Conservation (phyloP, 2,113 vertebrate species). For the Anoplopoma fimbria region DNA sequence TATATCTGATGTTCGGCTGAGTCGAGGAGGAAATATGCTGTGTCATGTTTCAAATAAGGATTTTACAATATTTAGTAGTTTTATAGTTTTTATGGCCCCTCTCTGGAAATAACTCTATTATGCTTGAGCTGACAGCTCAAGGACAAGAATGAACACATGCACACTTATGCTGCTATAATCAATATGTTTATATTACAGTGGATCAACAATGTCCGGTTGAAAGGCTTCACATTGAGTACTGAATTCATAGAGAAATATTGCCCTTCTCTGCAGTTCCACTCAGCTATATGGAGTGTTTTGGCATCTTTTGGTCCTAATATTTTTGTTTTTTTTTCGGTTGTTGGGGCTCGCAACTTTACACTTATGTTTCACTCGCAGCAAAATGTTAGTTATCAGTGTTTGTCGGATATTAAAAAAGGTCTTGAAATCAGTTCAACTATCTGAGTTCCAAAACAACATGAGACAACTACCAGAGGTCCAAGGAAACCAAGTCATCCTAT, state of each 20-base stretch:
- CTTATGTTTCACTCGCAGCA: neutral
- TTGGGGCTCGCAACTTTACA: no score
- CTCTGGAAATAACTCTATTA: neutral
- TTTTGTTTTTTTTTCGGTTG: neutral
- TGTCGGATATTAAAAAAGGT: neutral
- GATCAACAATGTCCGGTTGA: neutral
- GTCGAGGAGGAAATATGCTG: neutral
- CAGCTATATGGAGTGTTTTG: neutral
- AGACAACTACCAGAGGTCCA: neutral
- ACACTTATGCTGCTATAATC: neutral
- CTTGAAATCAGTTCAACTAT: neutral
- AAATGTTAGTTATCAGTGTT: neutral
- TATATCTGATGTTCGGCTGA: slow-evolving; percentile 6
- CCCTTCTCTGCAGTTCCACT: no score
- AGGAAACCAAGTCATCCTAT: neutral
- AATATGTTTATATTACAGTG: neutral
- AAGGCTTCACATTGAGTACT: neutral
- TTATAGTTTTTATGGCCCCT: neutral
- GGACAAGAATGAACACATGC: neutral
- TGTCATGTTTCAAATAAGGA: neutral
- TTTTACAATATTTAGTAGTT: neutral
- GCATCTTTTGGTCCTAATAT: neutral
- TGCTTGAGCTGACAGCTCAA: neutral
- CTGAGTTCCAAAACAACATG: neutral
- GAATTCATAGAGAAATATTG: neutral